phyloP scores from a whole-genome alignment of 1,140 invertebrate species.

The Magallana angulata region DNA sequence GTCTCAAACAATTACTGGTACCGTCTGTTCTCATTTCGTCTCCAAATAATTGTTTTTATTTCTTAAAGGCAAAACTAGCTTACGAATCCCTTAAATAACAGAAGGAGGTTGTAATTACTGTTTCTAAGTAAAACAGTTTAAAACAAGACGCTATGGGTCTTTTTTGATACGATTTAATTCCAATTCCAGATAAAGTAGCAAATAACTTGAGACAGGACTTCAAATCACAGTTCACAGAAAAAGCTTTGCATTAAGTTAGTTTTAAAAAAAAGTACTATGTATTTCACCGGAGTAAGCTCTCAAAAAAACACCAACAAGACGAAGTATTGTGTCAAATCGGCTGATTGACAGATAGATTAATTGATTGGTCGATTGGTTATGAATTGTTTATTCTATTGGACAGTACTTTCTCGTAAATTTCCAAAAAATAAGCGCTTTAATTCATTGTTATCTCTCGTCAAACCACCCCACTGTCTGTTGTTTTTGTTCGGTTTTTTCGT shows the following conservation, averaged over 20 bases:
- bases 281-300: too few relatives aligned
- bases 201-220: neutral
- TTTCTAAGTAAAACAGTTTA: constrained; percentile 10
- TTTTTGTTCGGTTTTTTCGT: too few relatives aligned
- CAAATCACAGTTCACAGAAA: neutral
- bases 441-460: too few relatives aligned
- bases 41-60: constrained; percentile 39
- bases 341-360: too few relatives aligned
- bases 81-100: constrained; percentile 2
- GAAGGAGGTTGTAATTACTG: constrained; percentile 15
- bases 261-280: too few relatives aligned
- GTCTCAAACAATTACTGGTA: constrained; percentile 27
- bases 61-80: constrained; percentile 20
- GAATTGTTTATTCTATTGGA: too few relatives aligned
- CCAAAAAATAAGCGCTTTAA: too few relatives aligned
- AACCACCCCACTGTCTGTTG: too few relatives aligned
- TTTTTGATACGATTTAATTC: neutral
- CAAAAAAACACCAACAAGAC: too few relatives aligned
- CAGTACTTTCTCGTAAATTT: too few relatives aligned
- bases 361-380: too few relatives aligned
- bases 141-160: neutral
- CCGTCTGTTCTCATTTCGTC: constrained; percentile 39
- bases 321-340: too few relatives aligned
- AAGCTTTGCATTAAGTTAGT: neutral
- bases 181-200: neutral